Evolutionary conservation across 2,797 vertebrate genomes (phyloP).

Genomic region (Chaetodon trifasciatus): DNA sequence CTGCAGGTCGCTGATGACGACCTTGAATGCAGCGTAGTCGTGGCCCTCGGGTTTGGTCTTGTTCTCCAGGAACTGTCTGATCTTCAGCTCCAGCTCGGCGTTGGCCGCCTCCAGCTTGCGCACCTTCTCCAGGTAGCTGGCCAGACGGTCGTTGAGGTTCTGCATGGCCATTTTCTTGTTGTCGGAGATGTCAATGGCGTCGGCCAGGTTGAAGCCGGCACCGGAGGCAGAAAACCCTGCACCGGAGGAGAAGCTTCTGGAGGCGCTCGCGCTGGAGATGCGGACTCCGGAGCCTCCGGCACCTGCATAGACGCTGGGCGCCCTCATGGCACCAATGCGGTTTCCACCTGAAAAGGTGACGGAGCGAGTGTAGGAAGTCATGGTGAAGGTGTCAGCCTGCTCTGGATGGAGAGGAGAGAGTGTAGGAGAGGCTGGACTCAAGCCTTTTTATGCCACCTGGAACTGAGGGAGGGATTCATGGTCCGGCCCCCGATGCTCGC

Average conservation of each 20-base stretch:
- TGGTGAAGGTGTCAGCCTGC: conserved; percentile 49
- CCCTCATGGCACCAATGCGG: conserved; percentile 38
- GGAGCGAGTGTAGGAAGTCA: conserved; percentile 21
- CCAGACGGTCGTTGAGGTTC: conserved; percentile 92
- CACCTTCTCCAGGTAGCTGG: conserved; percentile 89
- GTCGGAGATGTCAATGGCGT: conserved; percentile 36
- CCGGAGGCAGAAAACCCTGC: neutral
- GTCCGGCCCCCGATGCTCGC: neutral
- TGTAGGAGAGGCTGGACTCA: neutral
- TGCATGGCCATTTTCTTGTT: conserved; percentile 87
- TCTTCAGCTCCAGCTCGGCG: conserved; percentile 88
- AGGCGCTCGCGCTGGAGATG: conserved; percentile 51
- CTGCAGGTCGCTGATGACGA: conserved; percentile 85
- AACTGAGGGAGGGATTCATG: conserved; percentile 37
- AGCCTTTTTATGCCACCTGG: conserved; percentile 53
- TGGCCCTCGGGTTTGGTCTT: conserved; percentile 71
- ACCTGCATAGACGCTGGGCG: conserved; percentile 81
- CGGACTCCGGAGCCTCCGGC: conserved; percentile 74
- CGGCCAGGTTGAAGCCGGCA: conserved; percentile 43
- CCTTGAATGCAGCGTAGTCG: conserved; percentile 81
- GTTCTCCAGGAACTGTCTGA: conserved; percentile 85
- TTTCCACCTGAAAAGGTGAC: neutral
- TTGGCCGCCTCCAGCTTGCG: conserved; percentile 88
- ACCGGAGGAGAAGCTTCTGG: conserved; percentile 42
- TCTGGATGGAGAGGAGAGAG: conserved; percentile 51